Conservation (phyloP, 35 echinoderm and acorn worm species). For the Holothuria glaberrima region DNA sequence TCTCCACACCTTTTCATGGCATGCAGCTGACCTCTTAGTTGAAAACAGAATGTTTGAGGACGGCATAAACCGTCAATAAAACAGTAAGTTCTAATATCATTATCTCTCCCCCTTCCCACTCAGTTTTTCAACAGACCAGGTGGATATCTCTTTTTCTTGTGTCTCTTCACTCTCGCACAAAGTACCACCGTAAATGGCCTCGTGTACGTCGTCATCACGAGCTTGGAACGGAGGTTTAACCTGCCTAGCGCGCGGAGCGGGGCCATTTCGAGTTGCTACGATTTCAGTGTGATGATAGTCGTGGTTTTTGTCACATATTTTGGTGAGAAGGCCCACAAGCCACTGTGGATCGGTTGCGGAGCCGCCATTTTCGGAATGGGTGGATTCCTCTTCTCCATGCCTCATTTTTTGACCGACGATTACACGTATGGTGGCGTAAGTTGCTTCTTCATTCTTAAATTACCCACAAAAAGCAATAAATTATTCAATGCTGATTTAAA, state of each 20-base stretch:
- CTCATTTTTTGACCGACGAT: conserved; percentile 81
- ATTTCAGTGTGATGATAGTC: conserved; percentile 87
- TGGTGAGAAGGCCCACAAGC: conserved; percentile 89
- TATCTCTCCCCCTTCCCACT: background rate
- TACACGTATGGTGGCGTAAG: conserved; percentile 66
- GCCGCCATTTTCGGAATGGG: conserved; percentile 85
- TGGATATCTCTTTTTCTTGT: conserved; percentile 86
- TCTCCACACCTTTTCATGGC: too few species aligned
- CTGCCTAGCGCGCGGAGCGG: conserved; percentile 86
- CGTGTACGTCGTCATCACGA: conserved; percentile 88
- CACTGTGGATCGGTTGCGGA: conserved; percentile 77
- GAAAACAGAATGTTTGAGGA: too few species aligned
- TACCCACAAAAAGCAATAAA: too few species aligned
- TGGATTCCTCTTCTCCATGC: conserved; percentile 76
- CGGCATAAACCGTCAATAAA: background rate
- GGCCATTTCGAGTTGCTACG: conserved; percentile 90
- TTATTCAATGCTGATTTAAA: background rate
- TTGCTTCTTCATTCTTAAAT: background rate
- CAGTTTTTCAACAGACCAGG: conserved; percentile 75
- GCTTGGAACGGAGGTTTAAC: conserved; percentile 80
- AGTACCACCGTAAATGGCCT: conserved; percentile 95
- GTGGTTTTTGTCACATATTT: conserved; percentile 94
- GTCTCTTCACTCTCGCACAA: conserved; percentile 80
- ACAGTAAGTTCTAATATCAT: background rate
- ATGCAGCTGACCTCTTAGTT: too few species aligned